Evolutionary conservation across 2,888 invertebrate species (phyloP), one percentile per base, ranked within the genome.

Genomic region (Cheilosia grossa): DNA sequence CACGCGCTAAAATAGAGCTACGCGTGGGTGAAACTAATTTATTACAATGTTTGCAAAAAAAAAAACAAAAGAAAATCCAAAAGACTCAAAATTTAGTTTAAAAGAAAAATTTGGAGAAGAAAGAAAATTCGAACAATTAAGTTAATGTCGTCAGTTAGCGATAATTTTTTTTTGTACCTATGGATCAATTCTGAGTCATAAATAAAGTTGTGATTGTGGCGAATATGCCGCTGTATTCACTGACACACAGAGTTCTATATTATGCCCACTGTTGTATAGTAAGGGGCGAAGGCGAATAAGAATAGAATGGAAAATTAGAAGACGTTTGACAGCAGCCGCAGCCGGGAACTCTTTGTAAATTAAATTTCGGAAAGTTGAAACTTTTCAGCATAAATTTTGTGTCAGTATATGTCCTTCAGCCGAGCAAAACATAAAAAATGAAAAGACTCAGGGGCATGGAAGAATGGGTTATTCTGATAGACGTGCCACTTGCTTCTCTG

Each of bases 21-120:
- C 74, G 79, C 82, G 82, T 83, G 79, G 82, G 82, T 63, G 63
- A 5, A 44, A 74, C 61, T 82, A 83, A 83, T 83, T 83, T 83
- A 83, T 83, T 83, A 79, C 73, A 79, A 69, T 69, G 56, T 69
- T 69, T 63, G 69, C 58, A 40, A 66, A 40, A 33, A 74, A 67
- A 58, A 44, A 61, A 47, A 44, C 51, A 53, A 74, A 66, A 59
- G 21, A 67, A 58, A 44, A 61, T 37, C 51, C 51, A 53, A 74
- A 66, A 59, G 21, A 58, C 24, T 44, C 58, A 64, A 56, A 13
- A 24, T 51, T 56, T 27, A 69, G 40, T 58, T 37, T 4, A 13
- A 42, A 61, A 66, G 54, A 44, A 75, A 51, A 69, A 69, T 70
- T 81, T 82, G 69, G 56, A 82, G 58, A 70, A 70, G 51, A 44